A percentile compares a stretch with the other conserved stretches of the same genome.
Evolutionary conservation across 2,888 invertebrate genomes (phyloP).

Genomic region (Zelleria hepariella): DNA sequence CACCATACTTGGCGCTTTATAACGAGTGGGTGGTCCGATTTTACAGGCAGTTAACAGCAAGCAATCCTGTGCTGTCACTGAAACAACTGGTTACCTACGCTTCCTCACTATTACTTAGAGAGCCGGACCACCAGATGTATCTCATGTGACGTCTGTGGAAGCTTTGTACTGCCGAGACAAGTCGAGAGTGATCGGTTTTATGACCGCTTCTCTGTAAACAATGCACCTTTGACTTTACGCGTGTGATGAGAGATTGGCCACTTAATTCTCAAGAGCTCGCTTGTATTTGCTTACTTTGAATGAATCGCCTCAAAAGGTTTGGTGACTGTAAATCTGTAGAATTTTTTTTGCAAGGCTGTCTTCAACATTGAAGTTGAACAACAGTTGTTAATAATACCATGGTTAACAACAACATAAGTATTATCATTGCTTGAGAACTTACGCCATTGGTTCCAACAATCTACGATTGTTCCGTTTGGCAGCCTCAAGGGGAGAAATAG

Average conservation of each 20-base stretch:
- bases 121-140: background rate
- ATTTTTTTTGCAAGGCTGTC: no score
- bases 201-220: background rate
- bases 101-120: background rate
- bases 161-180: conserved; percentile 4
- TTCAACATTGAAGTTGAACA: no score
- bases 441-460: no score
- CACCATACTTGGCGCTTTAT: background rate
- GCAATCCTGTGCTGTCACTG: background rate
- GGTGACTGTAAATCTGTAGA: no score
- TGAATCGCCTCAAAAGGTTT: no score
- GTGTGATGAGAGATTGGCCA: background rate
- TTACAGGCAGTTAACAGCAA: conserved; percentile 27
- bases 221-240: background rate
- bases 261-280: background rate
- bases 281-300: background rate
- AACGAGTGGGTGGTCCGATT: conserved; percentile 35
- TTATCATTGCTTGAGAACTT: no score
- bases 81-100: background rate
- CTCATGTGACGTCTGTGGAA: background rate
- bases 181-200: background rate
- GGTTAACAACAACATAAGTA: no score
- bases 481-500: no score
- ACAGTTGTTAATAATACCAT: no score
- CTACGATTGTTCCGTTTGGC: no score